Conservation (phyloP, 2,888 invertebrate genomes). For the Germaria angustata region DNA sequence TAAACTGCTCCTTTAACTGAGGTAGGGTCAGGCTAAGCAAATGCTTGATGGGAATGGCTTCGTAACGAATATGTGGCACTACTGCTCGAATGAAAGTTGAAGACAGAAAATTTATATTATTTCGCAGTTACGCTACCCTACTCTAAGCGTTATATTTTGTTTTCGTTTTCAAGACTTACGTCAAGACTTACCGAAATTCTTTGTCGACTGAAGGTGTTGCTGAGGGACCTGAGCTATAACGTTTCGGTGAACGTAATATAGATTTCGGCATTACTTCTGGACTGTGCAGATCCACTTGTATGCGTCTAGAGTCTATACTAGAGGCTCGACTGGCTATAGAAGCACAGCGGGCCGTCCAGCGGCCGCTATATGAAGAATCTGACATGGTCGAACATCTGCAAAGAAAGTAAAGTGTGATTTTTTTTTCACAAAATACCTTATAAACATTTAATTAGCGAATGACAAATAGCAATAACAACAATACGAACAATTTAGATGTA, state of each 20-base stretch:
- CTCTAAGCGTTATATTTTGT: no score
- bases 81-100: no score
- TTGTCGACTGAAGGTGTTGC: constrained; percentile 79
- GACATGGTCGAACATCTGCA: constrained; percentile 78
- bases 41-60: no score
- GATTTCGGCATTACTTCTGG: constrained; percentile 78
- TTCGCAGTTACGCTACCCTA: no score
- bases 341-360: constrained; percentile 77
- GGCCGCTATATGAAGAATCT: constrained; percentile 78
- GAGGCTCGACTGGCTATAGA: constrained; percentile 78
- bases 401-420: background rate
- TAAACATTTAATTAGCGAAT: background rate
- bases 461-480: background rate
- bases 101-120: no score
- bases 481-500: background rate
- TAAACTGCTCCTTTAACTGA: no score
- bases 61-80: no score
- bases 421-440: background rate
- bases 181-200: constrained; percentile 76
- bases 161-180: no score
- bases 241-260: constrained; percentile 77
- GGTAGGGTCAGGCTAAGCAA: no score
- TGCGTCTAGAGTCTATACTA: constrained; percentile 78
- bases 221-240: constrained; percentile 77
- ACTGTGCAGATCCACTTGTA: constrained; percentile 79